phyloP scores from a whole-genome alignment of 2,888 invertebrate species.

The Synanthedon vespiformis region DNA sequence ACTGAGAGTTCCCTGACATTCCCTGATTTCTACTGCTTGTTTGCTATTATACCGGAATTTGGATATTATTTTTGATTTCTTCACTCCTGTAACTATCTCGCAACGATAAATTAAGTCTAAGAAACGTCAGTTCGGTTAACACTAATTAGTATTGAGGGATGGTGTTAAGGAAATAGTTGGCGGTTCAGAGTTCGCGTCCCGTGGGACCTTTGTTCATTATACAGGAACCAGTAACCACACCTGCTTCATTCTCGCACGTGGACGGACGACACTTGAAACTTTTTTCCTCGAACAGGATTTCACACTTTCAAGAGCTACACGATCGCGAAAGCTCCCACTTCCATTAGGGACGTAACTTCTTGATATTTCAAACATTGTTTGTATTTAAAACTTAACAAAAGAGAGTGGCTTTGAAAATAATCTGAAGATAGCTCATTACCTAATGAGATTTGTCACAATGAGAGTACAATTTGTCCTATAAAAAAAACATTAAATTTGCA shows the following conservation, averaged over 20 bases:
- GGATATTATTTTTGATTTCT: background rate
- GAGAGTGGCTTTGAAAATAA: too few relatives aligned
- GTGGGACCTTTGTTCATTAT: slow-evolving; percentile 39
- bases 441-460: too few relatives aligned
- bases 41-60: background rate
- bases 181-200: slow-evolving; percentile 45
- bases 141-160: slow-evolving; percentile 22
- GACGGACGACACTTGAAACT: slow-evolving; percentile 24
- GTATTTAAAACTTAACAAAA: too few relatives aligned
- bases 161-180: slow-evolving; percentile 38
- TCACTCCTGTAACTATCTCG: background rate
- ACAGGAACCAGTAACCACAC: background rate
- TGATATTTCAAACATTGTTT: background rate
- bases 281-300: slow-evolving; percentile 36
- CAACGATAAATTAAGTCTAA: slow-evolving; percentile 3
- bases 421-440: too few relatives aligned
- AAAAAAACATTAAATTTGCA: too few relatives aligned
- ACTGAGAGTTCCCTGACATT: too few relatives aligned
- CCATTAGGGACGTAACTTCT: background rate
- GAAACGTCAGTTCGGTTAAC: slow-evolving; percentile 27
- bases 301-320: slow-evolving; percentile 36
- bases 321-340: slow-evolving; percentile 28
- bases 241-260: slow-evolving; percentile 30
- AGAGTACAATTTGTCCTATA: too few relatives aligned
- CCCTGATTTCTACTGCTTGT: background rate